Evolutionary conservation across 2,888 invertebrate species (phyloP).

Genomic region (Acheta domesticus): DNA sequence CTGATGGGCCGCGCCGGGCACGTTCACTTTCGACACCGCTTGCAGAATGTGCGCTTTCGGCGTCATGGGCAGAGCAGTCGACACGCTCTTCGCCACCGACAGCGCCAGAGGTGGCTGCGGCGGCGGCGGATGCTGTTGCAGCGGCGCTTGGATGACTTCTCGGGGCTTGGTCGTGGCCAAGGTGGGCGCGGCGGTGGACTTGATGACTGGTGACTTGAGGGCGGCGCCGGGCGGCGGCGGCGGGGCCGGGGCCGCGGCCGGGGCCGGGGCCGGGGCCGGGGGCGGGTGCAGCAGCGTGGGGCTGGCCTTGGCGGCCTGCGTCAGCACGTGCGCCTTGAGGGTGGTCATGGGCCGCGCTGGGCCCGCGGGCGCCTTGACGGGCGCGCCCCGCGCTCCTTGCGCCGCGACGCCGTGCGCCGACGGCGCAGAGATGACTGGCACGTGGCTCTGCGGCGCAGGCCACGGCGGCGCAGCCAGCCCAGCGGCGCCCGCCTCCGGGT

Average conservation of each 20-base stretch:
- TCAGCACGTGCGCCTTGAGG: conserved; percentile 38
- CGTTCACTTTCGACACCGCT: conserved; percentile 47
- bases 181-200: conserved; percentile 48
- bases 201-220: conserved; percentile 48
- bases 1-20: neutral
- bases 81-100: conserved; percentile 19
- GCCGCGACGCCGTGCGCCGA: conserved; percentile 27
- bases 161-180: conserved; percentile 30
- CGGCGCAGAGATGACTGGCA: conserved; percentile 33
- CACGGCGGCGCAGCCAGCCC: neutral
- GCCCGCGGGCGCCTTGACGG: conserved; percentile 23
- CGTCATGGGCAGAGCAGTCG: conserved; percentile 11
- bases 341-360: conserved; percentile 34
- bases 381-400: conserved; percentile 35
- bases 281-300: conserved; percentile 47
- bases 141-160: conserved; percentile 21
- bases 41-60: conserved; percentile 49
- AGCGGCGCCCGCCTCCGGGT: conserved; percentile 30
- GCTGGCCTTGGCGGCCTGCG: conserved; percentile 36
- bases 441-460: conserved; percentile 27
- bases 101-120: neutral
- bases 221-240: conserved; percentile 50
- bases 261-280: too few species aligned
- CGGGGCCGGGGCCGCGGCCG: too few species aligned
- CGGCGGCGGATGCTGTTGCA: conserved; percentile 24